Conservation (phyloP, 2,113 vertebrate species). For the Andinoacara biseriatus region DNA sequence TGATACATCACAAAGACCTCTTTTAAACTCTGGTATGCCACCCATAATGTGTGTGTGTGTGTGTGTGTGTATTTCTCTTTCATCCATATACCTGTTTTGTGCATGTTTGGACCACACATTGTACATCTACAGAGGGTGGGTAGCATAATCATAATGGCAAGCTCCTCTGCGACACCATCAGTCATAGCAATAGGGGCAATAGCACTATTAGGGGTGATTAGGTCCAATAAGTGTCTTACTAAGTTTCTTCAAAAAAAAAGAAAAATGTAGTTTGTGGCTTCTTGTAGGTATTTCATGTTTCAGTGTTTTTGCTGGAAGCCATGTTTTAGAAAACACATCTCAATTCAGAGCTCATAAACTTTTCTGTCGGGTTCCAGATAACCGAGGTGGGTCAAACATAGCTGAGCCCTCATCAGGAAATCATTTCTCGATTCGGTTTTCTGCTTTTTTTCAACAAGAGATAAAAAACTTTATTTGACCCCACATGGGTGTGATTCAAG, state of each 20-base stretch:
- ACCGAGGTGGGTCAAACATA: neutral
- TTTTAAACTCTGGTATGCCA: too few relatives aligned
- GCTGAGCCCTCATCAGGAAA: neutral
- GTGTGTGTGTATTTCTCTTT: neutral
- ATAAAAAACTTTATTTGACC: conserved; percentile 38
- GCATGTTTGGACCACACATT: neutral
- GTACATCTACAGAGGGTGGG: neutral
- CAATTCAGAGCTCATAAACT: neutral
- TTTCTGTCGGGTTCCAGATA: neutral
- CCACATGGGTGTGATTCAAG: neutral
- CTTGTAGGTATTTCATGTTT: neutral
- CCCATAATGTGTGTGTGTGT: too few relatives aligned
- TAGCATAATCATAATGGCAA: too few relatives aligned
- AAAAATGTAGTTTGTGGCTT: neutral
- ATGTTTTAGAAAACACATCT: neutral
- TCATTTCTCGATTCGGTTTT: neutral
- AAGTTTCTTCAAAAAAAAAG: neutral
- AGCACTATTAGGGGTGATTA: neutral
- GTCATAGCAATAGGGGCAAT: neutral
- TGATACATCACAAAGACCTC: too few relatives aligned
- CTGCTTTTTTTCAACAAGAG: conserved; percentile 30
- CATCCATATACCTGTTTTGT: neutral
- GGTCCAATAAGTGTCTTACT: neutral
- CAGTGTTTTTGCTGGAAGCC: neutral
- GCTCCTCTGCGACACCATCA: neutral